Base-by-base conservation (phyloP, 2,113 vertebrate genomes). In the Chaetops frenatus region DNA sequence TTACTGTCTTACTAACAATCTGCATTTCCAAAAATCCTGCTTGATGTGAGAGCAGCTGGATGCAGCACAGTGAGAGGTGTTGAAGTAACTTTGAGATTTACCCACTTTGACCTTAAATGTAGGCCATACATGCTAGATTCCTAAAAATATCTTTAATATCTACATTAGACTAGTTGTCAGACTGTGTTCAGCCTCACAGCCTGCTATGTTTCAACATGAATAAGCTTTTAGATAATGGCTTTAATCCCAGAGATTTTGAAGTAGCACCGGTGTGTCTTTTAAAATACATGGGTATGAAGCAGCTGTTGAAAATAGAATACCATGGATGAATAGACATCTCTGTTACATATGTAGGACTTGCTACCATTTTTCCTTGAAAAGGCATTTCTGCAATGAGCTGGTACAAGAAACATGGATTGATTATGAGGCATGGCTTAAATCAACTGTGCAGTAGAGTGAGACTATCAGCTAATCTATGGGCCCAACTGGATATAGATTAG, bases 261-360 rank as follows among this genome's bases (percentile, higher is more conserved):
- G 50, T 66, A 94, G 36, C 79, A 92, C 66, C 64, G 62, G 33
- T 4, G 31, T 74, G 20, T 82, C 77, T 67, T 92, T 88, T 93
- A 83, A 91, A 95, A 83, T 65, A 66, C 35, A 57, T 22, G 56
- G n/a, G 19, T 74, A 83, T 57, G 82, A 92, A 90, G 61, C 80
- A 95, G 91, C 92, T 95, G 89, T 94, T 95, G 81, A 94, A 93
- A 96, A 90, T 72, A 72, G 79, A 86, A 93, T 83, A 62, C 76
- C 28, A 24, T 17, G 44, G 64, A 81, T 81, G 72, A 90, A 88
- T 50, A 72, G 80, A 54, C 44, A 29, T 61, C 54, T 80, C 24
- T 88, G 71, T 94, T 88, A 81, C 76, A 67, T 24, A 57, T 44
- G 56, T 4, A 58, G 14, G 31, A 64, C 29, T 78, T 56, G 21